Evolutionary conservation across 2,113 vertebrate genomes (phyloP).

Genomic region (Pelecanus crispus): DNA sequence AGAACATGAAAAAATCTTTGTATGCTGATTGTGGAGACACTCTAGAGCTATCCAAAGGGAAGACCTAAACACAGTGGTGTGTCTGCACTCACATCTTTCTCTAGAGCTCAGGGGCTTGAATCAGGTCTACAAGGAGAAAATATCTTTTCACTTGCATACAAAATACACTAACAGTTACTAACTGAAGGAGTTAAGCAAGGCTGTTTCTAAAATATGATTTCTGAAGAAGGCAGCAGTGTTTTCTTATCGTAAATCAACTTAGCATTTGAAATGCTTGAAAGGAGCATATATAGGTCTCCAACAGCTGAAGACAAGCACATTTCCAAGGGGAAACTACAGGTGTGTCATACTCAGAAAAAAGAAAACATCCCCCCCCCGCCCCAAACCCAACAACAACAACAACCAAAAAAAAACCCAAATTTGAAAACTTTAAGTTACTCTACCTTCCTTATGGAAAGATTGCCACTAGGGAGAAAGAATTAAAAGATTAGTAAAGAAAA

Average conservation of each 20-base stretch:
- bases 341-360: background rate
- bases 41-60: background rate
- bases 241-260: background rate
- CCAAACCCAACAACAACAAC: background rate
- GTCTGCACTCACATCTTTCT: background rate
- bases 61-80: background rate
- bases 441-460: background rate
- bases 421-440: background rate
- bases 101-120: background rate
- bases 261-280: background rate
- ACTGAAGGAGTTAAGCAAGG: background rate
- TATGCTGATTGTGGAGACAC: background rate
- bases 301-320: background rate
- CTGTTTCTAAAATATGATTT: background rate
- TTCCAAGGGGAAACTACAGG: background rate
- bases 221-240: background rate
- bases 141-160: background rate
- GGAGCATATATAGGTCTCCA: background rate
- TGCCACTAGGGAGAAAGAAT: background rate
- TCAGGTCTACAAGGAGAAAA: background rate
- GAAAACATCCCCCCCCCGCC: no score
- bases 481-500: background rate
- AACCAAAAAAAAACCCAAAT: background rate
- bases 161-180: background rate
- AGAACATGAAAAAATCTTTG: background rate